These are phyloP conservation scores for Sternarchorhynchus goeldii DNA, from an alignment of 2,797 vertebrate species.

Conservation along the genomic window DNA sequence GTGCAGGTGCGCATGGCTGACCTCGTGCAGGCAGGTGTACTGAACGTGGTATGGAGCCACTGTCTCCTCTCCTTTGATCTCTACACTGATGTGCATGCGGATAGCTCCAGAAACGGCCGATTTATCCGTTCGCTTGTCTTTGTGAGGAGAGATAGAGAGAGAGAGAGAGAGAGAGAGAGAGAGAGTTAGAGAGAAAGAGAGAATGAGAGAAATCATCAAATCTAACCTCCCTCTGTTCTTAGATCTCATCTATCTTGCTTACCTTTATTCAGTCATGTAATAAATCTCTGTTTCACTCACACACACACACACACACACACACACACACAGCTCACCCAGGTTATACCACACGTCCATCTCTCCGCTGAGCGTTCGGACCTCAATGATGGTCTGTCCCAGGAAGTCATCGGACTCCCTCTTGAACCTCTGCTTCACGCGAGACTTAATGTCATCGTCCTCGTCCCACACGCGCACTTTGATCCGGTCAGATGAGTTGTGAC, in stretches of 20 bases:
- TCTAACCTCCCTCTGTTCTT: conserved; percentile 26
- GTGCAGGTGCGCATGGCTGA: too few relatives aligned
- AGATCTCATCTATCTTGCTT: conserved; percentile 23
- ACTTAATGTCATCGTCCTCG: conserved; percentile 96
- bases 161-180: conserved; percentile 9
- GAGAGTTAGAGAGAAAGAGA: neutral
- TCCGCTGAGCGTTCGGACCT: conserved; percentile 93
- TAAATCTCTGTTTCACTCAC: neutral
- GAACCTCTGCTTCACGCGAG: conserved; percentile 93
- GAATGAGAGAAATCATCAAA: conserved; percentile 25
- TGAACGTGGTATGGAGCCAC: conserved; percentile 97
- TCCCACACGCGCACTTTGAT: conserved; percentile 98
- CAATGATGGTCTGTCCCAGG: conserved; percentile 96
- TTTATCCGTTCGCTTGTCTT: conserved; percentile 97
- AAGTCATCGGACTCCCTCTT: conserved; percentile 97
- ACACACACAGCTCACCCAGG: conserved; percentile 77
- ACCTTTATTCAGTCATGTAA: conserved; percentile 21
- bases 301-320: neutral
- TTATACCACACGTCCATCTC: conserved; percentile 99
- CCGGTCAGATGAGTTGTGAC: conserved; percentile 97
- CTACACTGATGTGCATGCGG: conserved; percentile 96
- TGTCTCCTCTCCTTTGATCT: conserved; percentile 98
- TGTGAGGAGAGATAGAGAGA: conserved; percentile 43
- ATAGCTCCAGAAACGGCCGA: conserved; percentile 96
- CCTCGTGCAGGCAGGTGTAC: conserved; percentile 85